phyloP scores from a whole-genome alignment of 2,113 vertebrate genomes.

The Indri indri region DNA sequence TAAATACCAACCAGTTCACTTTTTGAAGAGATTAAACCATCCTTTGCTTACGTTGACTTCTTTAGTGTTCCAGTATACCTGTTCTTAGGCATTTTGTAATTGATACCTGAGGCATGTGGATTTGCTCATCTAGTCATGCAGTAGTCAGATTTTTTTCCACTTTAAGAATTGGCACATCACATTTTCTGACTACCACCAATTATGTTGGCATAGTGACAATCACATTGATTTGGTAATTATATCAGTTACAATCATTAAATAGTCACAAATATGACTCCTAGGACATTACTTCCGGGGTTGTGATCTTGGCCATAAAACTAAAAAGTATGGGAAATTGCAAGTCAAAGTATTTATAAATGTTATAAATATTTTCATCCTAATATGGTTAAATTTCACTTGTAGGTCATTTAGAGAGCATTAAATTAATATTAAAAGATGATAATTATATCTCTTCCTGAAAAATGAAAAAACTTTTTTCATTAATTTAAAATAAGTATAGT shows the following conservation, averaged over 20 bases:
- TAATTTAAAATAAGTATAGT: constrained; percentile 30
- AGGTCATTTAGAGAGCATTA: constrained; percentile 18
- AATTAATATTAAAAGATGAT: constrained; percentile 46
- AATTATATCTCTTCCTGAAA: constrained; percentile 8
- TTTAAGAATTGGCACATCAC: neutral
- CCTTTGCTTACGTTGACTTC: neutral
- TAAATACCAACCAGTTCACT: neutral
- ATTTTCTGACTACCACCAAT: constrained; percentile 37
- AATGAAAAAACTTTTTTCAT: constrained; percentile 14
- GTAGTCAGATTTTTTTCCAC: neutral
- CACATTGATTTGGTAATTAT: neutral
- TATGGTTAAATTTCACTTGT: constrained; percentile 10
- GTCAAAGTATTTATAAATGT: neutral
- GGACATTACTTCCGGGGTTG: neutral
- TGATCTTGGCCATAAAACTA: neutral
- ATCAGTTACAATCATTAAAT: neutral
- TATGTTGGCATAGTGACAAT: neutral
- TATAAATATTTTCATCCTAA: constrained; percentile 43
- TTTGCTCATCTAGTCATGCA: neutral
- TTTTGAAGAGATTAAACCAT: constrained; percentile 35
- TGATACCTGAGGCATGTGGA: neutral
- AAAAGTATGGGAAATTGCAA: neutral
- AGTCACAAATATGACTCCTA: neutral
- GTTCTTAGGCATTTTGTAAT: constrained; percentile 7
- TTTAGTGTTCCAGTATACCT: neutral